These are phyloP conservation scores for Hemaris fuciformis DNA, from an alignment of 2,888 invertebrate species.

Conservation along the genomic window DNA sequence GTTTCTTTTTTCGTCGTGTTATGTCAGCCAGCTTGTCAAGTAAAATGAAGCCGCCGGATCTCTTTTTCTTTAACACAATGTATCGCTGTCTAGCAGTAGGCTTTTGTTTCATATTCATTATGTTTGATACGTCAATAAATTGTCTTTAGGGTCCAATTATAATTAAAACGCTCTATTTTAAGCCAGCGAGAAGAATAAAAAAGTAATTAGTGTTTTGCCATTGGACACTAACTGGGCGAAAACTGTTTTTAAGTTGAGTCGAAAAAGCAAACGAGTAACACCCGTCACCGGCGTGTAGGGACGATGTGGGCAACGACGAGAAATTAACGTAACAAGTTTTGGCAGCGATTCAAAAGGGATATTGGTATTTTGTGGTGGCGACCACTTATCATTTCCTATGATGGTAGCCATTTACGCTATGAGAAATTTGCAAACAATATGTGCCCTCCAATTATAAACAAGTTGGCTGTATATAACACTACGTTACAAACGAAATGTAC, in stretches of 20 bases:
- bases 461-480: conserved; percentile 2
- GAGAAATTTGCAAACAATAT: not conserved
- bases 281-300: not conserved
- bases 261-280: conserved; percentile 3
- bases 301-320: conserved; percentile 1
- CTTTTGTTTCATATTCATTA: no score
- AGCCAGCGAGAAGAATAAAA: not conserved
- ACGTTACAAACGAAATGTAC: conserved; percentile 15
- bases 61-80: no score
- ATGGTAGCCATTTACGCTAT: conserved; percentile 4
- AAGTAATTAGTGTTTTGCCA: conserved; percentile 7
- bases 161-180: not conserved
- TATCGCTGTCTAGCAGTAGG: no score
- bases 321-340: conserved; percentile 18
- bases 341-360: conserved; percentile 16
- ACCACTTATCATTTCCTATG: conserved; percentile 13
- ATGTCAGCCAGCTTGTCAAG: not conserved
- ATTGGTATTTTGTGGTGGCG: conserved; percentile 15
- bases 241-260: not conserved
- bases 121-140: not conserved
- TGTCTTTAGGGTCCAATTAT: not conserved
- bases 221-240: not conserved
- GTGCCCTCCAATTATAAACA: conserved; percentile 1
- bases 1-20: not conserved
- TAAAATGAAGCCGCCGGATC: not conserved